Conservation (phyloP, 2,113 vertebrate genomes). For the Ophiodon elongatus region DNA sequence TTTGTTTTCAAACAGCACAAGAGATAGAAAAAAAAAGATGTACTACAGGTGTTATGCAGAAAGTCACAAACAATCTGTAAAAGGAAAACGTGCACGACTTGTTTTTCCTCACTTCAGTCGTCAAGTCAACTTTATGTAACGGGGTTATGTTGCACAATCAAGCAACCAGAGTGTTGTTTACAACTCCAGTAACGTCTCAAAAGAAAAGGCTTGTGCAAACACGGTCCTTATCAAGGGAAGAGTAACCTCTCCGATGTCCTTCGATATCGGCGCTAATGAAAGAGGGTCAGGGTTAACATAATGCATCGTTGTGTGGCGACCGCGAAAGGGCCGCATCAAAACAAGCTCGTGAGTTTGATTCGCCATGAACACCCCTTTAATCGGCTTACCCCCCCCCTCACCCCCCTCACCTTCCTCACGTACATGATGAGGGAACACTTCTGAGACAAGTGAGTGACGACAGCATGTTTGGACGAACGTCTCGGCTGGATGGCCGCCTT, state of each 20-base stretch:
- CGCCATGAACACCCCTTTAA: background rate
- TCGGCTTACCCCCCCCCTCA: too few species aligned
- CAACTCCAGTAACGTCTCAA: conserved; percentile 43
- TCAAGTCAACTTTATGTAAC: conserved; percentile 40
- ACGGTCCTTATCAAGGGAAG: conserved; percentile 12
- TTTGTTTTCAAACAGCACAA: background rate
- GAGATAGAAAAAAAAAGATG: background rate
- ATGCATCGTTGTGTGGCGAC: background rate
- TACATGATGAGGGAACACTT: conserved; percentile 2
- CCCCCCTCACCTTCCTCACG: too few species aligned
- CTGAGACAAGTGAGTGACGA: conserved; percentile 29
- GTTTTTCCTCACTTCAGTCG: conserved; percentile 53
- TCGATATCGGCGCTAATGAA: conserved; percentile 19
- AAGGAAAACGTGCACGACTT: conserved; percentile 55
- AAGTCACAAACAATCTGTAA: conserved; percentile 12
- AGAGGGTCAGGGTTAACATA: background rate
- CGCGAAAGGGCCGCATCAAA: background rate
- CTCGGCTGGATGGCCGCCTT: conserved; percentile 23
- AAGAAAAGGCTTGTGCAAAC: conserved; percentile 46
- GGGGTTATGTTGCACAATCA: conserved; percentile 62
- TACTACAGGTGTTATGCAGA: background rate
- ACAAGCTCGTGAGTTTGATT: conserved; percentile 10
- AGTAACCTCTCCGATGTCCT: conserved; percentile 18
- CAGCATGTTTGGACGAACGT: conserved; percentile 38
- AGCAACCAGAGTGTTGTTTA: conserved; percentile 32